Evolutionary conservation across 1,140 invertebrate genomes (phyloP), one percentile per base, ranked within the genome.

Genomic region (Epicauta chinensis): DNA sequence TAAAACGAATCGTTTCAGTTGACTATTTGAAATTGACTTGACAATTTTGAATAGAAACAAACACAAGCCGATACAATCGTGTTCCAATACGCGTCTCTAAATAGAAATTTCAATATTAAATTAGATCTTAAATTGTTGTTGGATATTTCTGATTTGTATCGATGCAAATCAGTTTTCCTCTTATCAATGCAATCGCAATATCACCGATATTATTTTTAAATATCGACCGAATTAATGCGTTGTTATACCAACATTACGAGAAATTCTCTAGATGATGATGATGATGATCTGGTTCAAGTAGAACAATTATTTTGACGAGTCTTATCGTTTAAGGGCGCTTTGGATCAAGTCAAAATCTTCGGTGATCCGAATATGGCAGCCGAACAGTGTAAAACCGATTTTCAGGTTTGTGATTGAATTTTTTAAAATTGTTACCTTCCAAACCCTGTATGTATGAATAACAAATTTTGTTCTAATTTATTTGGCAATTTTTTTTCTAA

Each of bases 291-390:
- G 1, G 16, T 11, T 40, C n/a, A 40, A 11, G n/a, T 11, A 46
- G 15, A 23, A 23, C 23, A 23, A 7, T 23, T 23, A 23, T 7
- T 7, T 23, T 23, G 23, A 23, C 4, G n/a, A n/a, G n/a, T n/a
- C 7, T 23, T 23, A 23, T 23, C 7, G 23, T 23, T 83, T 63
- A 80, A 87, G 84, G 85, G 85, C 42, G 80, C 81, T 7, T 77
- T 87, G 65, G 83, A 87, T 74, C 83, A 87, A 62, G 71, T 88
- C 54, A 86, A 86, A 71, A 70, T 88, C 47, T 83, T 77, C 60
- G 79, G 78, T 51, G 77, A 80, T 36, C 80, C 82, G 1, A 71
- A 74, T n/a, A 76, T 82, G 59, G 83, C 83, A 32, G 78, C 81
- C 56, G 75, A 82, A 39, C 82, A 86, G 61, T 88, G 85, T 68